Conservation (phyloP, 2,113 vertebrate genomes). For the Sinocyclocheilus anshuiensis region DNA sequence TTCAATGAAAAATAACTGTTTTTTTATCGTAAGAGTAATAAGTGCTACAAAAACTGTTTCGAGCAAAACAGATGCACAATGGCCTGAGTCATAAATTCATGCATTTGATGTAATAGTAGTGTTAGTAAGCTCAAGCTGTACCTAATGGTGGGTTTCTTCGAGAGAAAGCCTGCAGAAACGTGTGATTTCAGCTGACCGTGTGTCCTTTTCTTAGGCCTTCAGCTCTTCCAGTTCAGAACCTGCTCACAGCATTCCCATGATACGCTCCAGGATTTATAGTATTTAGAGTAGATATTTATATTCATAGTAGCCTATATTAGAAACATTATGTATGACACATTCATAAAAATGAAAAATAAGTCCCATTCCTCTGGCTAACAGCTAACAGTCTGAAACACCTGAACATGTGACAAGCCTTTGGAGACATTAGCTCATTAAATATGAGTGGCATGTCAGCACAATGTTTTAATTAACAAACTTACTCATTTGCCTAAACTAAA, state of each 20-base stretch:
- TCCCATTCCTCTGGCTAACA: neutral
- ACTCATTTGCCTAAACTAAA: slow-evolving; percentile 64
- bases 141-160: neutral
- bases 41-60: neutral
- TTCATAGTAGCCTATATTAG: neutral
- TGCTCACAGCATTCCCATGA: neutral
- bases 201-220: neutral
- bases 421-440: neutral
- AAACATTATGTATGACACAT: neutral
- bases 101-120: neutral
- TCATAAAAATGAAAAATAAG: neutral
- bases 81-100: neutral
- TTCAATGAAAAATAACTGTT: too few species aligned
- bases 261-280: neutral
- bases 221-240: neutral
- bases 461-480: slow-evolving; percentile 59
- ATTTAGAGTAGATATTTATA: slow-evolving; percentile 9
- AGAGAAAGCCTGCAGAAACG: neutral
- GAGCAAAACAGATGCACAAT: neutral
- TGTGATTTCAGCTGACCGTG: neutral
- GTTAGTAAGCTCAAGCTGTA: slow-evolving; percentile 13
- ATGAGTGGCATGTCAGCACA: slow-evolving; percentile 13
- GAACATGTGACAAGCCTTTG: neutral
- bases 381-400: neutral
- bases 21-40: neutral